These are phyloP conservation scores for Ethmia dodecea DNA, from an alignment of 2,888 invertebrate species.

Conservation along the genomic window DNA sequence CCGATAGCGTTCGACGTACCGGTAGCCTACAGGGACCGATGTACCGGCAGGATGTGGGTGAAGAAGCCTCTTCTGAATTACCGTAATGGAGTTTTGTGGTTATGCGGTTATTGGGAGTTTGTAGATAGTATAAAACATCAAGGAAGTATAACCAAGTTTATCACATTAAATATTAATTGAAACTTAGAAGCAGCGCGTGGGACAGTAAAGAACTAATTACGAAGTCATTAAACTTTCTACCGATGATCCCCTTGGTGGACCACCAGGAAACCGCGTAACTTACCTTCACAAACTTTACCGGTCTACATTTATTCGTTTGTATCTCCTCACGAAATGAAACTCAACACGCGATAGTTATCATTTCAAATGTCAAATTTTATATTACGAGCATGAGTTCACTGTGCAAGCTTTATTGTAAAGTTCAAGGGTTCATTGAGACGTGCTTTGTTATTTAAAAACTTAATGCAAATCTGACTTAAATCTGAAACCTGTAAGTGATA, in stretches of 20 bases:
- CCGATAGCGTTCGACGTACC: conserved; percentile 38
- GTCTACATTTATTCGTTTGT: conserved; percentile 8
- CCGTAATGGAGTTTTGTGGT: conserved; percentile 23
- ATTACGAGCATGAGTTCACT: neutral
- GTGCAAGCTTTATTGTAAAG: too few species aligned
- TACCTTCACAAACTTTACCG: conserved; percentile 13
- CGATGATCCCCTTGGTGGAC: conserved; percentile 34
- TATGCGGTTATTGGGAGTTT: conserved; percentile 20
- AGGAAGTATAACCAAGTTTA: neutral
- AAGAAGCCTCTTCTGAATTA: conserved; percentile 29
- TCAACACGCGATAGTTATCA: conserved; percentile 13
- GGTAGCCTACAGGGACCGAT: conserved; percentile 29
- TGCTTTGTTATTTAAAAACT: too few species aligned
- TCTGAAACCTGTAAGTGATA: too few species aligned
- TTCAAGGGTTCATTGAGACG: too few species aligned
- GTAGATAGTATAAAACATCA: neutral
- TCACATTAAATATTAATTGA: conserved; percentile 5
- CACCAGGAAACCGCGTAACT: conserved; percentile 23
- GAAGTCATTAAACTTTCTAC: conserved; percentile 49
- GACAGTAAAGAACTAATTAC: conserved; percentile 31
- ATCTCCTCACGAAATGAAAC: conserved; percentile 6
- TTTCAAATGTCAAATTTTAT: neutral
- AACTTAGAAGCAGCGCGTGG: conserved; percentile 2
- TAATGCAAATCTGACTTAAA: too few species aligned
- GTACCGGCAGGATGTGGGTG: conserved; percentile 28